Conservation (phyloP, 2,888 invertebrate species). For the Andrena haemorrhoa region DNA sequence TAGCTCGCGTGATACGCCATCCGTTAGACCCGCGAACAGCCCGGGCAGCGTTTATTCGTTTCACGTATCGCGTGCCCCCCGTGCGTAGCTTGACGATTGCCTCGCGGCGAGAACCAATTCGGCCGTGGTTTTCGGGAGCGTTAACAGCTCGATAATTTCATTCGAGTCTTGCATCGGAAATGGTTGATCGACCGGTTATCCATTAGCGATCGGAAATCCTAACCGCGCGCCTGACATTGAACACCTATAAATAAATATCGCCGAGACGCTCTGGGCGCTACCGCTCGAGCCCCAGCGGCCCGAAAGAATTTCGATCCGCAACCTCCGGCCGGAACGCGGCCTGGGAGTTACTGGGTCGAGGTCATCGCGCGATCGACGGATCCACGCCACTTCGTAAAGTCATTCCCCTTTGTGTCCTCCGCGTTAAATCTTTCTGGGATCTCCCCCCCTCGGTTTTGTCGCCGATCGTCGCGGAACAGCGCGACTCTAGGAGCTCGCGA, state of each 20-base stretch:
- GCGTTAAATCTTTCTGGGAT: not conserved
- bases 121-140: slow-evolving; percentile 24
- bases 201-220: slow-evolving; percentile 1
- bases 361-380: slow-evolving; percentile 62
- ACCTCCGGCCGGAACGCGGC: slow-evolving; percentile 50
- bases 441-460: not conserved
- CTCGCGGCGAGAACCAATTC: slow-evolving; percentile 26
- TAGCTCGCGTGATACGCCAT: slow-evolving; percentile 60
- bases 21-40: slow-evolving; percentile 46
- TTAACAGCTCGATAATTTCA: slow-evolving; percentile 23
- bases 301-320: slow-evolving; percentile 37
- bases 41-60: slow-evolving; percentile 64
- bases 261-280: not conserved
- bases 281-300: not conserved
- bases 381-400: slow-evolving; percentile 19
- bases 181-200: not conserved
- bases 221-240: not conserved
- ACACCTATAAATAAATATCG: slow-evolving; percentile 1
- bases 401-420: not conserved
- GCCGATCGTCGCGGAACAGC: not conserved
- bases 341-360: slow-evolving; percentile 71
- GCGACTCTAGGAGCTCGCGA: not conserved
- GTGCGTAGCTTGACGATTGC: slow-evolving; percentile 30
- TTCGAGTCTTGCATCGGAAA: not conserved
- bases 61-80: not conserved